A percentile compares a stretch with the other conserved stretches of the same genome.
These are phyloP conservation scores for Myripristis jacobus DNA, from an alignment of 2,797 vertebrate species.

Conservation along the genomic window DNA sequence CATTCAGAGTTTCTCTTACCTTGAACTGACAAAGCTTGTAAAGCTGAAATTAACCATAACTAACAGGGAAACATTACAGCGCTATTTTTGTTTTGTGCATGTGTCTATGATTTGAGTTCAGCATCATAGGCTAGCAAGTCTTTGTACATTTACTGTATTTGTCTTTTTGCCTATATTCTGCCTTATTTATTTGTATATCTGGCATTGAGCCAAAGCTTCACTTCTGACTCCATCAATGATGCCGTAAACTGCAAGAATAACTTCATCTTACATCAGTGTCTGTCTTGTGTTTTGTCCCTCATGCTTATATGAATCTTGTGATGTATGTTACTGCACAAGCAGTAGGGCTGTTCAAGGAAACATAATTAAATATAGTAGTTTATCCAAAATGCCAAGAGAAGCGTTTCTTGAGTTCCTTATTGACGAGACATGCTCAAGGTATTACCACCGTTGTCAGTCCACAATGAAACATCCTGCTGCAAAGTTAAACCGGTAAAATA, in stretches of 20 bases:
- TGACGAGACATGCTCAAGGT: not conserved
- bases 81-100: slow-evolving; percentile 46
- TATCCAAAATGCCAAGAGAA: slow-evolving; percentile 21
- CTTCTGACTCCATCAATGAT: slow-evolving; percentile 38
- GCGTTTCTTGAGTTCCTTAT: slow-evolving; percentile 28
- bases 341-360: slow-evolving; percentile 55
- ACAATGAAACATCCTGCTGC: not conserved
- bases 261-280: slow-evolving; percentile 58
- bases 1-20: slow-evolving; percentile 43
- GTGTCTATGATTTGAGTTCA: slow-evolving; percentile 30
- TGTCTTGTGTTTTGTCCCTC: slow-evolving; percentile 54
- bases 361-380: slow-evolving; percentile 74
- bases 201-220: slow-evolving; percentile 41
- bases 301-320: slow-evolving; percentile 36
- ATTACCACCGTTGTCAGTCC: not conserved
- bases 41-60: slow-evolving; percentile 78
- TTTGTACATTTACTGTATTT: slow-evolving; percentile 70
- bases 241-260: slow-evolving; percentile 48
- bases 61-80: slow-evolving; percentile 67
- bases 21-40: slow-evolving; percentile 76
- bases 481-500: slow-evolving; percentile 28
- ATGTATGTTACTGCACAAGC: slow-evolving; percentile 46
- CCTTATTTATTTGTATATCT: slow-evolving; percentile 81
- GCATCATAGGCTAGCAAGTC: slow-evolving; percentile 56
- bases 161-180: slow-evolving; percentile 54